These are phyloP conservation scores for crab-eating macaque (Macaca fascicularis) DNA, from an alignment of 2,113 vertebrate genomes.

Conservation along the genomic window DNA sequence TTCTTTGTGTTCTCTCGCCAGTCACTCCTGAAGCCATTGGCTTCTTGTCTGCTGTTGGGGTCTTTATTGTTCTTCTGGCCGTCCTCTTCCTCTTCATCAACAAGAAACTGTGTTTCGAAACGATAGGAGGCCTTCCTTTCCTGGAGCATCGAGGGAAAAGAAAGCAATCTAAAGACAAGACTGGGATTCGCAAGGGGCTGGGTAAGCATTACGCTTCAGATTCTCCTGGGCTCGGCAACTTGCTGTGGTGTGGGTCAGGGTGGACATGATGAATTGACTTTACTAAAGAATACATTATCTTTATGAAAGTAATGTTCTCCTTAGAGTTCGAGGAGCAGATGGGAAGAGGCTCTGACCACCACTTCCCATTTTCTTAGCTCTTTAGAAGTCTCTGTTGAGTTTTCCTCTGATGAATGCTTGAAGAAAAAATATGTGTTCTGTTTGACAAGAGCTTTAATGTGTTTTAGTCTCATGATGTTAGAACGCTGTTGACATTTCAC, in stretches of 20 bases:
- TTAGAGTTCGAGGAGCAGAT: not conserved
- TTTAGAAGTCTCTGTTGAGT: not conserved
- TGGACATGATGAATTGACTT: no score
- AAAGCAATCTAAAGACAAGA: conserved; percentile 80
- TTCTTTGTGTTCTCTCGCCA: conserved; percentile 75
- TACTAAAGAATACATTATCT: not conserved
- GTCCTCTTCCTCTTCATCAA: conserved; percentile 92
- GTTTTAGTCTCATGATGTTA: not conserved
- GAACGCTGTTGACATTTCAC: not conserved
- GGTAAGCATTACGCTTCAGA: conserved; percentile 83
- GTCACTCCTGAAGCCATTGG: conserved; percentile 88
- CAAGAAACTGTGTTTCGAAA: conserved; percentile 91
- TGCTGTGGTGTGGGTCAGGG: conserved; percentile 27
- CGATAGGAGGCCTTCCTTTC: conserved; percentile 84
- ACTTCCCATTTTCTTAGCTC: not conserved
- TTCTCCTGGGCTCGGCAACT: not conserved
- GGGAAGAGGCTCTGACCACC: not conserved
- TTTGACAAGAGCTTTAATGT: not conserved
- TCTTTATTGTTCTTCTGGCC: conserved; percentile 88
- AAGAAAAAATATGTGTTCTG: not conserved
- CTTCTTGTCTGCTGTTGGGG: conserved; percentile 88
- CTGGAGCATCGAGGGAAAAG: conserved; percentile 82
- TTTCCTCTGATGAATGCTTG: not conserved
- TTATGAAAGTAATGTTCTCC: not conserved
- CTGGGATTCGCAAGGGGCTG: conserved; percentile 80